Evolutionary conservation across 2,888 invertebrate species (phyloP).

Genomic region (Papilio demoleus): DNA sequence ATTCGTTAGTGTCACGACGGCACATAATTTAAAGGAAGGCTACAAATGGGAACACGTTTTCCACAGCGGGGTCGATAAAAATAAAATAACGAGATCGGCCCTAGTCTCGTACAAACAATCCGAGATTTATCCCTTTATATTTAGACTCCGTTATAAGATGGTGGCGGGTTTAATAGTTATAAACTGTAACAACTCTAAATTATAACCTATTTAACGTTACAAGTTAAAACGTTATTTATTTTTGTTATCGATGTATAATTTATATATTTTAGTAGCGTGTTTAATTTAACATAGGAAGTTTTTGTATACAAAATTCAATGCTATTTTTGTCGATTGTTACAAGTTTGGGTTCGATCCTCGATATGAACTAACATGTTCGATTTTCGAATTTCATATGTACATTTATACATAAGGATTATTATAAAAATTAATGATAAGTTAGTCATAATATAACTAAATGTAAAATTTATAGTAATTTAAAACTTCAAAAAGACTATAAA

Average conservation of each 20-base stretch:
- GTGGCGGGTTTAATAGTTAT: constrained; percentile 24
- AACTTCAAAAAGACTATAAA: too few species aligned
- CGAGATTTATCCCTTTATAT: constrained; percentile 34
- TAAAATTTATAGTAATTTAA: too few species aligned
- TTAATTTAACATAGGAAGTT: not conserved
- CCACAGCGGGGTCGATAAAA: constrained; percentile 31
- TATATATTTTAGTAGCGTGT: not conserved
- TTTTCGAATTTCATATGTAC: too few species aligned
- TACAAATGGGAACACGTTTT: constrained; percentile 37
- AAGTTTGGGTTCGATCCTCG: too few species aligned
- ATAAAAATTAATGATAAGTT: too few species aligned
- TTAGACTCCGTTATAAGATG: constrained; percentile 23
- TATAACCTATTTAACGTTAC: not conserved
- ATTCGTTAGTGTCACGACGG: constrained; percentile 27
- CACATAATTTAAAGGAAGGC: constrained; percentile 32
- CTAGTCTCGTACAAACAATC: constrained; percentile 39
- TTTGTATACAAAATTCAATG: not conserved
- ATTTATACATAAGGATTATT: too few species aligned
- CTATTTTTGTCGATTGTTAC: not conserved
- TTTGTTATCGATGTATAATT: constrained; percentile 7
- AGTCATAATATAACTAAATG: too few species aligned
- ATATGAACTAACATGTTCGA: too few species aligned
- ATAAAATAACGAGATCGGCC: constrained; percentile 42
- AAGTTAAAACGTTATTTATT: constrained; percentile 13
- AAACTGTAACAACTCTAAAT: constrained; percentile 8